Evolutionary conservation across 2,888 invertebrate species (phyloP), one percentile per base, ranked within the genome.

Genomic region (Electrophaes corylata): DNA sequence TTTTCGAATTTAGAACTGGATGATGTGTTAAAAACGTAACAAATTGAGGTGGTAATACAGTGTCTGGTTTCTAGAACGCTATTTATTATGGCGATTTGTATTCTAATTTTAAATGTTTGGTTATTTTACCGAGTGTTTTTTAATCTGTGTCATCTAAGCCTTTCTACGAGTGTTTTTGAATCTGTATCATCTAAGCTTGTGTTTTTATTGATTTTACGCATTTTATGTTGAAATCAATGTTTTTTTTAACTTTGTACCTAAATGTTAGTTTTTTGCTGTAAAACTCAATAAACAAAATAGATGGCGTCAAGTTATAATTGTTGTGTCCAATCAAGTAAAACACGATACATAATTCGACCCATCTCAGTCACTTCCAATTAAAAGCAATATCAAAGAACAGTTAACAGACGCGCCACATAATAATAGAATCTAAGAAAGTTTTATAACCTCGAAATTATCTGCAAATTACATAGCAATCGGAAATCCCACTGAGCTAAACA

Each of bases 21-120:
- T 89, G 89, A 91, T 83, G 89, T 90, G 90, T 90, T 91, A 91
- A 91, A 90, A 90, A 88, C 86, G 83, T 86, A 82, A 86, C 86
- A 81, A 82, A 85, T 84, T 81, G 84, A 78, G 72, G 68, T 67
- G 65, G 45, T 67, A 58, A 46, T 67, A 55, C 68, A 66, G 65
- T 79, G 75, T 81, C 78, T 76, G 76, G 80, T 83, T 81, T 81
- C 76, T 70, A 73, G 65, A 76, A 56, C 67, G 72, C 70, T 76
- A 81, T 83, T 81, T 84, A 81, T 86, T 80, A 82, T 74, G 74
- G 69, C 75, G 74, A 79, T 79, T 78, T 71, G 78, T 78, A 76
- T 78, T 76, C 75, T 69, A 73, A 79, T 77, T 79, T 78, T 67
- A 71, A 76, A 76, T 77, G 69, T 40, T 76, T 69, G 71, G 72